Conservation (phyloP, 2,888 invertebrate species). For the Biston stratarius region DNA sequence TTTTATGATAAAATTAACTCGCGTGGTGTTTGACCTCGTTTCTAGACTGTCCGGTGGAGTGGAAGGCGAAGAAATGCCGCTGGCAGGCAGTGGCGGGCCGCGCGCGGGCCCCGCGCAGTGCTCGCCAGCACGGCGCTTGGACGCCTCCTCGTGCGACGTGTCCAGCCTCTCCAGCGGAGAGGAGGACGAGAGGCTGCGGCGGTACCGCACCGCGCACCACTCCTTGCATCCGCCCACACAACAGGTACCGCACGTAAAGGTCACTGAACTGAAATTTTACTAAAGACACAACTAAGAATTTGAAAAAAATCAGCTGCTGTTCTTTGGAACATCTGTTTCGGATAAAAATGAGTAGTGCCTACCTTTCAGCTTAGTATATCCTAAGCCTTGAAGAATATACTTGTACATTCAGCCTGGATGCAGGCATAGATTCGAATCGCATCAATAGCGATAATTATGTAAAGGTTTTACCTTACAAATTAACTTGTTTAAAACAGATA, state of each 20-base stretch:
- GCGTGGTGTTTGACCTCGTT: background rate
- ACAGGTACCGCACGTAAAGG: conserved; percentile 47
- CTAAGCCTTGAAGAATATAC: no score
- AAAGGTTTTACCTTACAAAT: no score
- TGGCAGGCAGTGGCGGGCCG: conserved; percentile 64
- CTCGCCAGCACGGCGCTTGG: conserved; percentile 80
- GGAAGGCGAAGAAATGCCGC: conserved; percentile 82
- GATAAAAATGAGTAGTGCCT: no score
- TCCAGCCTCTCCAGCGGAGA: conserved; percentile 84
- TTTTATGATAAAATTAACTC: no score
- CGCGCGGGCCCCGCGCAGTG: conserved; percentile 79
- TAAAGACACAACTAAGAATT: no score
- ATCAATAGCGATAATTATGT: no score
- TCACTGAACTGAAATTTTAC: no score
- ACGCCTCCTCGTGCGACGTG: conserved; percentile 81
- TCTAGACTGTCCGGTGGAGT: conserved; percentile 79
- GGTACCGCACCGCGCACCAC: conserved; percentile 73
- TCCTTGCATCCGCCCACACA: conserved; percentile 53
- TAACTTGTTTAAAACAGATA: no score
- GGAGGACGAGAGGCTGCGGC: conserved; percentile 81
- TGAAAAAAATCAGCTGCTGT: no score
- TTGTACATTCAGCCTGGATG: no score
- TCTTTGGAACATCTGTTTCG: background rate
- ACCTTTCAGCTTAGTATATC: no score
- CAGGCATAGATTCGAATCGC: no score